A percentile compares a stretch with the other conserved stretches of the same genome.
phyloP scores from a whole-genome alignment of 2,797 vertebrate species.

The Hoplostethus mediterraneus region DNA sequence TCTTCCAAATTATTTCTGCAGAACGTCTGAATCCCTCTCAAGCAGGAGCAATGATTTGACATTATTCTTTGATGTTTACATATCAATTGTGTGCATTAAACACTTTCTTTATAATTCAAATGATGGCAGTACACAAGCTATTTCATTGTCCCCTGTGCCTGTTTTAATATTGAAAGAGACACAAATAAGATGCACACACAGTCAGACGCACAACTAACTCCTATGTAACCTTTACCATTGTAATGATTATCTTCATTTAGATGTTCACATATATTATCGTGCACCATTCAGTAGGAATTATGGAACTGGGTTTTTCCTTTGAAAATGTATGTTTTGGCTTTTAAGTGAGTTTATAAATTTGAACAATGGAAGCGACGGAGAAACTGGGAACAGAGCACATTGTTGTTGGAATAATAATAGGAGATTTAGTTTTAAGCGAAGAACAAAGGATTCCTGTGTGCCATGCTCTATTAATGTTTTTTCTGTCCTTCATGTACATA shows the following conservation, averaged over 20 bases:
- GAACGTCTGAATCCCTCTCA: slow-evolving; percentile 58
- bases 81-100: slow-evolving; percentile 28
- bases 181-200: slow-evolving; percentile 30
- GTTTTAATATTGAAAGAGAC: neutral
- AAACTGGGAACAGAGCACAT: slow-evolving; percentile 35
- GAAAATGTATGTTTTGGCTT: slow-evolving; percentile 58
- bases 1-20: slow-evolving; percentile 44
- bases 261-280: slow-evolving; percentile 48
- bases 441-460: slow-evolving; percentile 46
- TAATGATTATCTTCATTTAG: slow-evolving; percentile 56
- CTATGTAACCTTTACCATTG: slow-evolving; percentile 24
- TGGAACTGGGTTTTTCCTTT: slow-evolving; percentile 41
- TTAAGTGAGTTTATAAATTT: slow-evolving; percentile 52
- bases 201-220: slow-evolving; percentile 13
- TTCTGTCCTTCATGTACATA: slow-evolving; percentile 42
- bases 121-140: slow-evolving; percentile 11
- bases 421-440: slow-evolving; percentile 58
- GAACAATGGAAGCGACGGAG: slow-evolving; percentile 48
- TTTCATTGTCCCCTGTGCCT: neutral
- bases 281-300: slow-evolving; percentile 41
- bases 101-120: slow-evolving; percentile 29
- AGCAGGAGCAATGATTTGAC: slow-evolving; percentile 38
- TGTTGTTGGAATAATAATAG: slow-evolving; percentile 63
- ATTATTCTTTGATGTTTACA: slow-evolving; percentile 57
- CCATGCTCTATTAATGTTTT: slow-evolving; percentile 20